A percentile compares a stretch with the other conserved stretches of the same genome.
These are phyloP conservation scores for Recurvirostra avosetta DNA, from an alignment of 2,113 vertebrate genomes.

Conservation along the genomic window DNA sequence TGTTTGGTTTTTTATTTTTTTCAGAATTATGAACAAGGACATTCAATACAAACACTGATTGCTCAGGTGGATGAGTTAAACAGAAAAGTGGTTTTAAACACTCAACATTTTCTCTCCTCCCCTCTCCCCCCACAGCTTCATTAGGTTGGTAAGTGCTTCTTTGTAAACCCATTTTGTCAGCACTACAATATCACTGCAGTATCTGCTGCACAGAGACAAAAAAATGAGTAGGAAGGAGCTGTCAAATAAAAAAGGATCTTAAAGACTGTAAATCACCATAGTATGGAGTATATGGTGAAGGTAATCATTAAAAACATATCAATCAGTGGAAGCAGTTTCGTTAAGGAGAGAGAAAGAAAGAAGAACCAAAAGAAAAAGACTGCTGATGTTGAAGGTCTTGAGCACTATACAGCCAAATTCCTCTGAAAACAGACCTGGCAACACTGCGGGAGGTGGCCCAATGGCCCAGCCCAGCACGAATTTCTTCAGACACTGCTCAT, in stretches of 20 bases:
- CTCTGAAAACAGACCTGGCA: background rate
- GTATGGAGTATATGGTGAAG: background rate
- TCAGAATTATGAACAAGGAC: background rate
- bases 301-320: conserved; percentile 50
- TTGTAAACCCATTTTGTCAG: conserved; percentile 18
- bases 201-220: background rate
- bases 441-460: background rate
- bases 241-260: conserved; percentile 45
- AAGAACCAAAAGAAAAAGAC: background rate
- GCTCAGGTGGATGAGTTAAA: background rate
- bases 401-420: background rate
- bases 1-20: background rate
- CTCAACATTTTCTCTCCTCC: background rate
- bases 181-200: conserved; percentile 12
- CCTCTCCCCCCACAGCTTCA: background rate
- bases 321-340: background rate
- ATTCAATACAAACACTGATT: background rate
- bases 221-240: conserved; percentile 32
- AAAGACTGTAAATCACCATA: background rate
- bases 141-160: conserved; percentile 5
- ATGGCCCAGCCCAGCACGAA: background rate
- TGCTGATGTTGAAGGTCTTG: background rate
- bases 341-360: background rate
- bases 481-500: background rate
- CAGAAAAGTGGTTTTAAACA: background rate